phyloP scores from a whole-genome alignment of 2,888 invertebrate species.

The Acleris cristana region DNA sequence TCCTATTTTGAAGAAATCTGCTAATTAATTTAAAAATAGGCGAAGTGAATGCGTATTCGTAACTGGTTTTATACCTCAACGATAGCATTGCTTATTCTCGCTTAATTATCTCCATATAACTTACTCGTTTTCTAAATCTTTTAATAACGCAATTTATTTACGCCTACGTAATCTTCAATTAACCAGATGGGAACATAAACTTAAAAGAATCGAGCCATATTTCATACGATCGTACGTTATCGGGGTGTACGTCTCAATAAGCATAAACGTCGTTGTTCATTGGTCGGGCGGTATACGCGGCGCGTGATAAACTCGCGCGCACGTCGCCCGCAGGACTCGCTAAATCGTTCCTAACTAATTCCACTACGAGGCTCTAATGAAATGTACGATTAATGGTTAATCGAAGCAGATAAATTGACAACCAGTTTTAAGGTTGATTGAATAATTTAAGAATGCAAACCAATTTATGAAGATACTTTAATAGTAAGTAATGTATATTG shows the following conservation, averaged over 20 bases:
- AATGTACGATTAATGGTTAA: slow-evolving; percentile 22
- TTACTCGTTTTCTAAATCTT: too few species aligned
- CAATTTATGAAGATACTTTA: not conserved
- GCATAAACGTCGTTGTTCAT: slow-evolving; percentile 30
- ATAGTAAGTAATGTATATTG: not conserved
- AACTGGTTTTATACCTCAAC: too few species aligned
- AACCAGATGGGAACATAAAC: too few species aligned
- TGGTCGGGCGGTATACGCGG: slow-evolving; percentile 25
- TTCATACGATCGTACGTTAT: slow-evolving; percentile 8
- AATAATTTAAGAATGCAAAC: not conserved
- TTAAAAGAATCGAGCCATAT: not conserved
- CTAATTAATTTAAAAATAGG: too few species aligned
- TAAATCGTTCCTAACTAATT: slow-evolving; percentile 61
- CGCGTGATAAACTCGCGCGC: slow-evolving; percentile 46
- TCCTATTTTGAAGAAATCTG: too few species aligned
- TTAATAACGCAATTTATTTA: too few species aligned
- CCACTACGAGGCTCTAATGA: slow-evolving; percentile 39
- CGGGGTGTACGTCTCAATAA: slow-evolving; percentile 26
- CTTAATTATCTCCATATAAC: too few species aligned
- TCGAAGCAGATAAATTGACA: not conserved
- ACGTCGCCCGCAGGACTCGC: slow-evolving; percentile 55
- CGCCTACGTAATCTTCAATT: too few species aligned
- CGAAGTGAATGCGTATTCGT: too few species aligned
- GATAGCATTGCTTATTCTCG: too few species aligned
- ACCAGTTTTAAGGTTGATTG: too few species aligned